Base-by-base conservation (phyloP, 2,888 invertebrate genomes). In the Aspidiotus rigidus region DNA sequence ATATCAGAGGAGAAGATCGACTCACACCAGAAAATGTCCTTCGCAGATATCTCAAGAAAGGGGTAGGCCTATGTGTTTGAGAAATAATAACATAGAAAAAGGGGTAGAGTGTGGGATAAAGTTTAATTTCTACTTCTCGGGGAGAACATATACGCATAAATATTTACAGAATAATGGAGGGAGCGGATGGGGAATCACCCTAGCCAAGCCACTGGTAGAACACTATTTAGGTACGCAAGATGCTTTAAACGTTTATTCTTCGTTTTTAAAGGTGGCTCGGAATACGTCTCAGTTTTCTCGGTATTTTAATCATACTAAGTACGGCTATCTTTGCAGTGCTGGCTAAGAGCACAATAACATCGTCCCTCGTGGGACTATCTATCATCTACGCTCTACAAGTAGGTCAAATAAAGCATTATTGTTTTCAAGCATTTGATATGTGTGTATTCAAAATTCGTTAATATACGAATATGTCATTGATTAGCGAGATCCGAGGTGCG, bases 221-320 rank as follows among this genome's bases (percentile, higher is more conserved):
- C 1, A 28, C 28, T n/a, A n/a, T n/a, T n/a, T n/a, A n/a, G n/a
- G n/a, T n/a, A n/a, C n/a, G n/a, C n/a, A n/a, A n/a, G n/a, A n/a
- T 28, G 5, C 28, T 28, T 28, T 5, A 28, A 28, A 28, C 5
- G 28, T 28, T 28, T n/a, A 16, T 28, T 64, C 60, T 16, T 55
- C n/a, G 59, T 62, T 70, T 70, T 73, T 71, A n/a, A 70, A 87
- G 94, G 76, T 98, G 98, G 98, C 81, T 99, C 74, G 93, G 96
- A 0, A 84, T 99, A 53, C 84, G 98, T 44, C 81, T 99, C 71
- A 98, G 99, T 81, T 92, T 94, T 86, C 89, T 98, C 71, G 98
- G 98, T 73, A 98, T 96, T 80, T 81, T 91, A 72, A 93, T 98
- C 73, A 95, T 97, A 73, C 87, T 99, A 77, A 96, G 94, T 78